A percentile compares a stretch with the other conserved stretches of the same genome.
Evolutionary conservation across 1,140 invertebrate genomes (phyloP).

Genomic region (Diorhabda sublineata): DNA sequence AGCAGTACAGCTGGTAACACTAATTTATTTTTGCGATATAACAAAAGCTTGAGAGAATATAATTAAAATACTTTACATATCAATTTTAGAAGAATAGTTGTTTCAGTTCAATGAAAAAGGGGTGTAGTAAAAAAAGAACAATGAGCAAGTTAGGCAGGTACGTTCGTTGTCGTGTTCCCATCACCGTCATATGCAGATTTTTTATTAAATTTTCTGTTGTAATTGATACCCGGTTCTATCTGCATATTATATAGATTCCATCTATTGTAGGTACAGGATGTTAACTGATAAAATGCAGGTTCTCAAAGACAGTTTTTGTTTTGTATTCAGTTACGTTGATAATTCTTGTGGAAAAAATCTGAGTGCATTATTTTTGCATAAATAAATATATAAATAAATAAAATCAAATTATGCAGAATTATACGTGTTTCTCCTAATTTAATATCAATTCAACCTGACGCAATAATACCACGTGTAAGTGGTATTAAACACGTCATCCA

Average conservation of each 20-base stretch:
- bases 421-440: too few relatives aligned
- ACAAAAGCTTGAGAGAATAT: conserved; percentile 11
- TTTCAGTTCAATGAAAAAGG: conserved; percentile 19
- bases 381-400: too few relatives aligned
- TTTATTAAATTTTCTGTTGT: conserved; percentile 13
- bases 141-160: conserved; percentile 11
- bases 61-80: conserved; percentile 18
- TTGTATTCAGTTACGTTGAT: too few relatives aligned
- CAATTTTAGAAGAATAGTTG: conserved; percentile 14
- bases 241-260: conserved; percentile 8
- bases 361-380: too few relatives aligned
- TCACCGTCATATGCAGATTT: conserved; percentile 17
- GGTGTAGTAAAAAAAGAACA: conserved; percentile 16
- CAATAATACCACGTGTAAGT: too few relatives aligned
- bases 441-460: too few relatives aligned
- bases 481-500: too few relatives aligned
- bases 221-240: conserved; percentile 12
- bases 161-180: conserved; percentile 12
- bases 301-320: background rate
- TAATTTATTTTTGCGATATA: conserved; percentile 16
- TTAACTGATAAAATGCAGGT: background rate
- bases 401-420: too few relatives aligned
- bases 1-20: conserved; percentile 9
- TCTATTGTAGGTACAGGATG: conserved; percentile 13
- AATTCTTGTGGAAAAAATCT: too few relatives aligned